Base-by-base conservation (phyloP, 2,888 invertebrate genomes). In the Acrobasis suavella region DNA sequence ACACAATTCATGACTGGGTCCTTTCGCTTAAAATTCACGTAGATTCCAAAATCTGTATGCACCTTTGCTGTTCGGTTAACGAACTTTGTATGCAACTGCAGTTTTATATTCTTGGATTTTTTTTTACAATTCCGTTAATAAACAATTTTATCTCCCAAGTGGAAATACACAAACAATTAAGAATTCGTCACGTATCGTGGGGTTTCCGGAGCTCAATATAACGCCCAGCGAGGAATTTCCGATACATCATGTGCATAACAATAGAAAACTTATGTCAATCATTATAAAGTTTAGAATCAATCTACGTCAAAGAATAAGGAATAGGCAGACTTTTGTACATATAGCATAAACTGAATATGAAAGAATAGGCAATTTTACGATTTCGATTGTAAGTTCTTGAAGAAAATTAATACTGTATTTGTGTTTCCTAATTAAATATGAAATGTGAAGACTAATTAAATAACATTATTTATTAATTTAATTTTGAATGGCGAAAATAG, bases 121-220 rank as follows among this genome's bases (percentile, higher is more conserved):
- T 22, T 1, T 22, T 32, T 7, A 0, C 32, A 32, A 32, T 32
- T 32, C 32, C 32, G 8, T 6, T 7, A 7, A 32, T 6, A 56
- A 56, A 52, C 52, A 52, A 52, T 32, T 22, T n/a, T 37, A 14
- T 42, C 37, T 50, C 8, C 50, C 17, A 58, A 16, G 16, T 50
- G 12, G 16, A 50, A 14, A 14, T 38, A 38, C 50, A 50, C 14
- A 6, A 16, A 50, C 15, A 37, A 38, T 50, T 38, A 50, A 59
- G n/a, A 15, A 38, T 59, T 59, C 50, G 17, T 59, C 59, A 59
- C 59, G 59, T 38, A 50, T 56, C 49, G 2, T 38, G 12, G 22
- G 42, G 38, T 59, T 50, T 59, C 59, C 59, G 59, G 59, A 59
- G 32, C 12, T 14, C 32, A 5, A 2, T 9, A 17, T 39, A 50